Conservation (phyloP, 2,888 invertebrate species). For the Stictocephala bisonia region DNA sequence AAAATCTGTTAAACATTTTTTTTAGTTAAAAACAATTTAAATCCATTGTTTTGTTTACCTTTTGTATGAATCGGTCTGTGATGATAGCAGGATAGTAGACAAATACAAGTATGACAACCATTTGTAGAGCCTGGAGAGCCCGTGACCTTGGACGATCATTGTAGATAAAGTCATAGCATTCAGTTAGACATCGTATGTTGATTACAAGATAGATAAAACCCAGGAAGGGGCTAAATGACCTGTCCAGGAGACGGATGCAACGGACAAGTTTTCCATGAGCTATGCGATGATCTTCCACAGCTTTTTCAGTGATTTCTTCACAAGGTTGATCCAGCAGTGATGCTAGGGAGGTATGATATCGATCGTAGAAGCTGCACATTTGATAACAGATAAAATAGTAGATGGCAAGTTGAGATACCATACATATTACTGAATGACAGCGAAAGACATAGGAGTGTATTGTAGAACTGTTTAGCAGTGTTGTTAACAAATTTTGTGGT, state of each 20-base stretch:
- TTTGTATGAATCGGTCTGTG: too few relatives aligned
- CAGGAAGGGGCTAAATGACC: neutral
- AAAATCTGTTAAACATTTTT: too few relatives aligned
- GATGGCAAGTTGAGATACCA: neutral
- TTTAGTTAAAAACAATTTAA: too few relatives aligned
- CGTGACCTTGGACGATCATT: neutral
- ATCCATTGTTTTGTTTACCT: too few relatives aligned
- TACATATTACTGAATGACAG: neutral
- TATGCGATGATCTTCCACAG: neutral
- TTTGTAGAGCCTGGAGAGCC: neutral
- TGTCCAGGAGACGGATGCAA: slow-evolving; percentile 1
- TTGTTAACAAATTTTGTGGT: neutral
- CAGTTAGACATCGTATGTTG: neutral
- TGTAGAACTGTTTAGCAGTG: neutral
- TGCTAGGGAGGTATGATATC: neutral
- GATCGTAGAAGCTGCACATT: slow-evolving; percentile 11
- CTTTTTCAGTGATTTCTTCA: neutral
- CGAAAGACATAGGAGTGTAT: neutral
- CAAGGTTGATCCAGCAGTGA: neutral
- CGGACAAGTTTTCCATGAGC: slow-evolving; percentile 2
- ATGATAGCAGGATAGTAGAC: slow-evolving; percentile 10
- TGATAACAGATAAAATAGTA: slow-evolving; percentile 18
- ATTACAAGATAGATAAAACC: slow-evolving; percentile 2
- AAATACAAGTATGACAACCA: neutral
- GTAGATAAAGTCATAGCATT: neutral